Conservation (phyloP, 2,797 vertebrate species). For the Enteromius paludinosus region DNA sequence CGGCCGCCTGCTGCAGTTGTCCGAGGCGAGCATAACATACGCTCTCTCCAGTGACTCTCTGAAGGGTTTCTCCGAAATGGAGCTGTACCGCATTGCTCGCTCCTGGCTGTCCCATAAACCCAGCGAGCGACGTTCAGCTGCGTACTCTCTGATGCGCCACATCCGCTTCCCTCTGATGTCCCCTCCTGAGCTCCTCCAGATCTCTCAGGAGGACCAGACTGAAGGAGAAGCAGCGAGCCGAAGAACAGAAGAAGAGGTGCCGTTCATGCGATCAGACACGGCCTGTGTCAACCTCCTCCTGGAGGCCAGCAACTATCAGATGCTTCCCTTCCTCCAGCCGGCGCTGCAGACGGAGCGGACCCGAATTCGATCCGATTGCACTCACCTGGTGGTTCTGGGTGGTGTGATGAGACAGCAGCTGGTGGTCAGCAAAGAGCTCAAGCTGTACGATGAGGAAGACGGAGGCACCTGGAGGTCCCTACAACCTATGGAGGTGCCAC, state of each 20-base stretch:
- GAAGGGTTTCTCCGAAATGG: constrained; percentile 77
- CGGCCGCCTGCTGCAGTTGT: constrained; percentile 74
- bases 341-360: constrained; percentile 81
- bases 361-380: constrained; percentile 77
- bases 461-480: constrained; percentile 75
- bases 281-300: constrained; percentile 82
- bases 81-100: constrained; percentile 78
- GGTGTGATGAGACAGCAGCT: constrained; percentile 85
- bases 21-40: constrained; percentile 70
- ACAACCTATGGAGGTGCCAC: constrained; percentile 80
- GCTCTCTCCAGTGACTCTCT: constrained; percentile 79
- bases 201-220: constrained; percentile 79
- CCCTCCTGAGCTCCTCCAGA: constrained; percentile 80
- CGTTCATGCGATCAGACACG: constrained; percentile 77
- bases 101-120: constrained; percentile 75
- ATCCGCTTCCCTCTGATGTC: constrained; percentile 84
- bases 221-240: not conserved
- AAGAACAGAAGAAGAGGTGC: constrained; percentile 26
- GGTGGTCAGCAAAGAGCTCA: constrained; percentile 82
- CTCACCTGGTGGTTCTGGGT: constrained; percentile 79
- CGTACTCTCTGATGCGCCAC: constrained; percentile 76
- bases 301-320: constrained; percentile 87
- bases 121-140: constrained; percentile 58
- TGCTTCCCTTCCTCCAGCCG: constrained; percentile 85
- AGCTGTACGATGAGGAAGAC: constrained; percentile 76